Evolutionary conservation across 2,888 invertebrate species (phyloP).

Genomic region (Oasisia sp.): DNA sequence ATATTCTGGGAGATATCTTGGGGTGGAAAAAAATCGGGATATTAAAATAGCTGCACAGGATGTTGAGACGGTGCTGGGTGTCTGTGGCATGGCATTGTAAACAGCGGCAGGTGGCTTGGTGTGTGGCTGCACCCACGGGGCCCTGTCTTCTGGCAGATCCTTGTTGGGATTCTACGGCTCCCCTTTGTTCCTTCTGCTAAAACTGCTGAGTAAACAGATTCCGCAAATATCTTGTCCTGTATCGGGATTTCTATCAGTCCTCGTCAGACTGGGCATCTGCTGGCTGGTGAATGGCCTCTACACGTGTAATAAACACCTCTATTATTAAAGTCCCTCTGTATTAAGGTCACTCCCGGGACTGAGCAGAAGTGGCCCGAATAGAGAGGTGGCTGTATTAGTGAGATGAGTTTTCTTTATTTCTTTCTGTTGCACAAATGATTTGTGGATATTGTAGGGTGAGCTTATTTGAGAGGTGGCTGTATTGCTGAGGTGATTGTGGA

Average conservation of each 20-base stretch:
- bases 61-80: not conserved
- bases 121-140: not conserved
- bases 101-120: not conserved
- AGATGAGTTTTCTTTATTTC: too few relatives aligned
- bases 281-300: not conserved
- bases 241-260: not conserved
- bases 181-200: not conserved
- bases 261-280: not conserved
- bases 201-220: not conserved
- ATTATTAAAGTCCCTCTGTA: too few relatives aligned
- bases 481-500: too few relatives aligned
- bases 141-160: not conserved
- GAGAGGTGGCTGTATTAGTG: too few relatives aligned
- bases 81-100: not conserved
- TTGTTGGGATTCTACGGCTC: not conserved
- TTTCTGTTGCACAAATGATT: too few relatives aligned
- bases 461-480: too few relatives aligned
- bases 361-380: too few relatives aligned
- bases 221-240: not conserved
- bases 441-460: too few relatives aligned
- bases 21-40: not conserved
- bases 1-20: not conserved
- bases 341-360: too few relatives aligned
- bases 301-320: not conserved
- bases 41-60: not conserved